phyloP scores from a whole-genome alignment of 2,888 invertebrate genomes.

The Abscondita cerata region DNA sequence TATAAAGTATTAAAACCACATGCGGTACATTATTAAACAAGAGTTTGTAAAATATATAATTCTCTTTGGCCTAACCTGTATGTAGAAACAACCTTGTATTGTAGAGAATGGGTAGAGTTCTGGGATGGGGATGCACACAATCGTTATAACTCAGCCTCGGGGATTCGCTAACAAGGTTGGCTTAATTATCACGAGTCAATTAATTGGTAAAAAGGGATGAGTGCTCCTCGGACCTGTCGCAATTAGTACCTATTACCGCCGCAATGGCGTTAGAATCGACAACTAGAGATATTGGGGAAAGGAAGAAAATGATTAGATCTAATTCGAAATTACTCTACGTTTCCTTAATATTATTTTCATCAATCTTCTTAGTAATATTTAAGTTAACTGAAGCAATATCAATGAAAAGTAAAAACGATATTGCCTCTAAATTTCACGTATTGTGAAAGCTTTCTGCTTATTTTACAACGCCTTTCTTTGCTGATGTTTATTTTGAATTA shows the following conservation, averaged over 20 bases:
- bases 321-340: constrained; percentile 31
- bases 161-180: constrained; percentile 53
- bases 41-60: constrained; percentile 7
- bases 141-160: constrained; percentile 49
- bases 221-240: constrained; percentile 50
- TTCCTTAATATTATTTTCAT: constrained; percentile 25
- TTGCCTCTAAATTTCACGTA: constrained; percentile 22
- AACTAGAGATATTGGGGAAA: constrained; percentile 40
- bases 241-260: constrained; percentile 53
- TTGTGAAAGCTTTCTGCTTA: constrained; percentile 40
- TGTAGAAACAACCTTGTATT: constrained; percentile 29
- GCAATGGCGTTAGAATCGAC: constrained; percentile 43
- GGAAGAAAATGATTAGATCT: constrained; percentile 34
- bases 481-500: constrained; percentile 57
- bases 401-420: constrained; percentile 26
- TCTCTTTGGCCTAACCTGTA: constrained; percentile 25
- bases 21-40: too few relatives aligned
- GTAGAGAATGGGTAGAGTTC: constrained; percentile 21
- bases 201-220: constrained; percentile 55
- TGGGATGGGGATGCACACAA: constrained; percentile 40
- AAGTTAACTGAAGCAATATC: constrained; percentile 2
- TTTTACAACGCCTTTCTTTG: constrained; percentile 46
- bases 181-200: constrained; percentile 58
- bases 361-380: constrained; percentile 17
- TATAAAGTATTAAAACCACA: too few relatives aligned